Conservation (phyloP, 2,113 vertebrate genomes). For the Trichechus manatus region DNA sequence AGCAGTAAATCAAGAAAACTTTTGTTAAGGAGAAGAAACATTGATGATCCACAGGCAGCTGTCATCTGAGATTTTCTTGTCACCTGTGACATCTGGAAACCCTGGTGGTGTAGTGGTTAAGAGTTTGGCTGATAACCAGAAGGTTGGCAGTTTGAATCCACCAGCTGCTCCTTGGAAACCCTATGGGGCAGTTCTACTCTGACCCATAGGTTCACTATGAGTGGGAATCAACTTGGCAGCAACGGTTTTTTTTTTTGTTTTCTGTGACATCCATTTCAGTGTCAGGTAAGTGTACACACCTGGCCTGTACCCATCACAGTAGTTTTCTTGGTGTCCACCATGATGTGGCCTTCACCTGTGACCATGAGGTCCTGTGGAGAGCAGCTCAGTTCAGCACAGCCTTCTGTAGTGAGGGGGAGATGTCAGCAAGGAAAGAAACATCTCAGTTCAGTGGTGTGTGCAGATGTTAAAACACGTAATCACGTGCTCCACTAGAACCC, state of each 20-base stretch:
- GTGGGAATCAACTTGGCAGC: too few relatives aligned
- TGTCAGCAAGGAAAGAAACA: not conserved
- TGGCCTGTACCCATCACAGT: not conserved
- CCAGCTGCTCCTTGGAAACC: too few relatives aligned
- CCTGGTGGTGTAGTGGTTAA: too few relatives aligned
- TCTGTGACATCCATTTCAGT: not conserved
- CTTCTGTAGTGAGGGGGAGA: conserved; percentile 86
- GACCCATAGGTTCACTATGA: too few relatives aligned
- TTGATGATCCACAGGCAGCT: not conserved
- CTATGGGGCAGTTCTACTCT: too few relatives aligned
- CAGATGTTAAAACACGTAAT: not conserved
- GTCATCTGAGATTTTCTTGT: not conserved
- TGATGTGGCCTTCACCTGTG: conserved; percentile 88
- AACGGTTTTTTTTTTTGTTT: too few relatives aligned
- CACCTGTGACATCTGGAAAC: not conserved
- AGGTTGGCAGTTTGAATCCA: too few relatives aligned
- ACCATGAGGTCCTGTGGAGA: conserved; percentile 82
- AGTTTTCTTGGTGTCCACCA: conserved; percentile 88
- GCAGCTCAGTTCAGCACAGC: conserved; percentile 87
- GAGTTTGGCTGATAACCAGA: too few relatives aligned
- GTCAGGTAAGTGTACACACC: conserved; percentile 62
- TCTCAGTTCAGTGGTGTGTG: too few relatives aligned
- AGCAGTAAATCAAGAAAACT: not conserved
- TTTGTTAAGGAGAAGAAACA: not conserved
- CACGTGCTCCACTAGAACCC: not conserved